Evolutionary conservation across 2,113 vertebrate species (phyloP).

Genomic region (Cyanistes caeruleus): DNA sequence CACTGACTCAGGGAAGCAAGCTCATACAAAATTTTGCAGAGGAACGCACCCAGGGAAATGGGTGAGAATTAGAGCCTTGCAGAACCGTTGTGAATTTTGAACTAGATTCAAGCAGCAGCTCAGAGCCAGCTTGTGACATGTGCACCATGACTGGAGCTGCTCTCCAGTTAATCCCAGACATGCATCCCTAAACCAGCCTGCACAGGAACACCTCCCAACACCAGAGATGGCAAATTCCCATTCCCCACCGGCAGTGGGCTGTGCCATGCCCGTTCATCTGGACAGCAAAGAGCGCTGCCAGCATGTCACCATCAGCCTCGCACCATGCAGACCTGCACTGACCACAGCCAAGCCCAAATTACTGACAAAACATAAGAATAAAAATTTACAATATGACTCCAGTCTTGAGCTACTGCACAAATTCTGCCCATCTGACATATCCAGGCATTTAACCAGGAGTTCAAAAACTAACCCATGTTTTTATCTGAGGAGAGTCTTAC

Average conservation of each 20-base stretch:
- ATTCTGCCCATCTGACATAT: not conserved
- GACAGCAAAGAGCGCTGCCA: not conserved
- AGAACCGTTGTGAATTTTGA: not conserved
- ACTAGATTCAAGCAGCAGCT: not conserved
- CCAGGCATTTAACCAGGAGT: not conserved
- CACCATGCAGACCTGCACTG: not conserved
- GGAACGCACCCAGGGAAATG: not conserved
- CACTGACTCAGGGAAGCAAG: not conserved
- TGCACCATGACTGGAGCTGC: accelerated
- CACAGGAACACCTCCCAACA: not conserved
- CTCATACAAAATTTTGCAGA: not conserved
- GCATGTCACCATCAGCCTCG: not conserved
- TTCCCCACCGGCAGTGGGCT: accelerated
- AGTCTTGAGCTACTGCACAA: not conserved
- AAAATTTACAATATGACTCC: not conserved
- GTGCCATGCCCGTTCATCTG: not conserved
- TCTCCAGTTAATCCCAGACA: not conserved
- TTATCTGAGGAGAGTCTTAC: not conserved
- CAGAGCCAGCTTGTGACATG: not conserved
- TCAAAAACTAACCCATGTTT: not conserved
- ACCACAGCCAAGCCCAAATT: not conserved
- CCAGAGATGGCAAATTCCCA: not conserved
- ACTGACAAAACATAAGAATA: not conserved
- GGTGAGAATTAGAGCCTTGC: not conserved
- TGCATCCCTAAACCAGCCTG: not conserved